Conservation (phyloP, 2,113 vertebrate genomes). For the Lophius piscatorius region DNA sequence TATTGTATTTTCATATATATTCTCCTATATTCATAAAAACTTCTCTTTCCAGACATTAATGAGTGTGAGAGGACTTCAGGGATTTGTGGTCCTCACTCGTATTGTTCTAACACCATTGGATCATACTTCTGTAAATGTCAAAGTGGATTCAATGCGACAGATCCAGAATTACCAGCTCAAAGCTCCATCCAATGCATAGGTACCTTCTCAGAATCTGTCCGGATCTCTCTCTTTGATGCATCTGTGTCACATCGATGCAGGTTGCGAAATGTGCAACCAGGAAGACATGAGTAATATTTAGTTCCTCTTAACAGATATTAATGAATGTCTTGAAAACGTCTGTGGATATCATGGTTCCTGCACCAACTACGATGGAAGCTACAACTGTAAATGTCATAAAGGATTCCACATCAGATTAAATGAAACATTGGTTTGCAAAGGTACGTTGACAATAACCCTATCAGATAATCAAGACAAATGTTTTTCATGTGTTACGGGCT, state of each 20-base stretch:
- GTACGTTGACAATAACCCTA: neutral
- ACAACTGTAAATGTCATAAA: neutral
- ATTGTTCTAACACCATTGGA: conserved; percentile 46
- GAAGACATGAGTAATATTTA: neutral
- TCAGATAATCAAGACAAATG: neutral
- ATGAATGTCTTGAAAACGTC: conserved; percentile 44
- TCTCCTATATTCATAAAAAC: neutral
- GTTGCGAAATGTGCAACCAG: neutral
- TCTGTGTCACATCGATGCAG: neutral
- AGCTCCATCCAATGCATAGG: conserved; percentile 11
- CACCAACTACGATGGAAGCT: conserved; percentile 43
- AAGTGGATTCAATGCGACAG: conserved; percentile 12
- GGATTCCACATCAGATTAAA: conserved; percentile 4
- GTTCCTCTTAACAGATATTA: conserved; percentile 32
- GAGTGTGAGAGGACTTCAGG: conserved; percentile 1
- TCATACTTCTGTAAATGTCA: conserved; percentile 32
- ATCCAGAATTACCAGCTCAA: neutral
- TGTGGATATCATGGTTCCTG: conserved; percentile 52
- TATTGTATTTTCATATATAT: neutral
- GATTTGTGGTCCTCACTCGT: conserved; percentile 26
- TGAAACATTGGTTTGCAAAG: conserved; percentile 34
- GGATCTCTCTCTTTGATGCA: neutral
- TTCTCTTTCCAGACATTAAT: conserved; percentile 50
- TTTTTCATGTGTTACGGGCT: too few relatives aligned
- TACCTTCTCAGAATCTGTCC: neutral